Conservation (phyloP, 2,888 invertebrate species). For the Choreutis nemorana region DNA sequence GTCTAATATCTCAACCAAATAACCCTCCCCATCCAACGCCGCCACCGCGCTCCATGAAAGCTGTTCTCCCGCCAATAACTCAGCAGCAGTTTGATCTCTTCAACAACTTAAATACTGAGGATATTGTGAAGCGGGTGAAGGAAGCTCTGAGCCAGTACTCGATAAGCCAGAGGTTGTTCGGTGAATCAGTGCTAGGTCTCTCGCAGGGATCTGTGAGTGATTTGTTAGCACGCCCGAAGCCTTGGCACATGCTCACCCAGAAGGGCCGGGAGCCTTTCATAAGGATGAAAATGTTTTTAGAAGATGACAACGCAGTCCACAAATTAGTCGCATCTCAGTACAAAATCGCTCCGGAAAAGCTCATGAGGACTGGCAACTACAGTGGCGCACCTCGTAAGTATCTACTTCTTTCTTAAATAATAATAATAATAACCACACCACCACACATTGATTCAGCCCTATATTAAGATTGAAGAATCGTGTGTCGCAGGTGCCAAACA, state of each 20-base stretch:
- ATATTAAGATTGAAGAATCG: too few species aligned
- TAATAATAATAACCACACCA: too few species aligned
- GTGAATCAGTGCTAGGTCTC: conserved; percentile 95
- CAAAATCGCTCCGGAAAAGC: conserved; percentile 96
- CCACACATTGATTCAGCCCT: too few species aligned
- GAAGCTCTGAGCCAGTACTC: conserved; percentile 95
- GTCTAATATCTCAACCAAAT: conserved; percentile 89
- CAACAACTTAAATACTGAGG: conserved; percentile 97
- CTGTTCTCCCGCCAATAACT: conserved; percentile 96
- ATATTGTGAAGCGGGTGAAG: conserved; percentile 95
- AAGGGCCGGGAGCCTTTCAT: conserved; percentile 97
- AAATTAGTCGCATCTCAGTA: conserved; percentile 96
- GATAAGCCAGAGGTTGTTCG: conserved; percentile 97
- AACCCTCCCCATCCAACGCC: conserved; percentile 85
- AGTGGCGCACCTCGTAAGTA: conserved; percentile 83
- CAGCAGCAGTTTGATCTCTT: conserved; percentile 99
- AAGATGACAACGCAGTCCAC: conserved; percentile 94
- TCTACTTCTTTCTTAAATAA: too few species aligned
- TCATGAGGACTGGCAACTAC: conserved; percentile 95
- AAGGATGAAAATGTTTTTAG: conserved; percentile 97
- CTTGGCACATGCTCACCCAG: conserved; percentile 99
- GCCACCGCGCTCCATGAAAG: conserved; percentile 90
- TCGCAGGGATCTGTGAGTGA: conserved; percentile 98
- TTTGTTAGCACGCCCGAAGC: conserved; percentile 94
- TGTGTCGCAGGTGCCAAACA: too few species aligned